phyloP scores from a whole-genome alignment of 2,797 vertebrate species.

The Sebastes cheni region DNA sequence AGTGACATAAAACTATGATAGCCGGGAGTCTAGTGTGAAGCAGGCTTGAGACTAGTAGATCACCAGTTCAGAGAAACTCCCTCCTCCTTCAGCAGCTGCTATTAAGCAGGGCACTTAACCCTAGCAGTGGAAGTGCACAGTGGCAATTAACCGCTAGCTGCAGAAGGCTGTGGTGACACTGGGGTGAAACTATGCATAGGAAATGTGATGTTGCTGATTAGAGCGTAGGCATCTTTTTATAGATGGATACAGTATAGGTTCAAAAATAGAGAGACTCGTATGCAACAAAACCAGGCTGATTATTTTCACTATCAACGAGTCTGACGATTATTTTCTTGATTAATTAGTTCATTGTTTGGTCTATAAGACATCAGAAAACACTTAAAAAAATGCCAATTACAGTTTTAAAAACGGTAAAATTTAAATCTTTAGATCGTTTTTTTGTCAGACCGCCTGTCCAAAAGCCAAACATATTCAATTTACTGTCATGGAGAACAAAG shows the following conservation, averaged over 20 bases:
- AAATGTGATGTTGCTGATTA: background rate
- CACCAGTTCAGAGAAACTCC: conserved; percentile 1
- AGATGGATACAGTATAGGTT: background rate
- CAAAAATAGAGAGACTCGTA: background rate
- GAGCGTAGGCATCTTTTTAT: background rate
- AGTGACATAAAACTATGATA: background rate
- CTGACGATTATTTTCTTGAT: background rate
- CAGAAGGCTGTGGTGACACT: background rate
- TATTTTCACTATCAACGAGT: background rate
- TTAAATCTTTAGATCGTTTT: background rate
- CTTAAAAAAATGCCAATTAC: background rate
- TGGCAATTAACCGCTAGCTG: background rate
- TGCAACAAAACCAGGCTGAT: background rate
- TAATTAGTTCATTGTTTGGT: background rate
- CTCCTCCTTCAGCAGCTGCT: background rate
- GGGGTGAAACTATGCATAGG: background rate
- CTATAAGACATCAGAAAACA: background rate
- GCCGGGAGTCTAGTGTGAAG: background rate
- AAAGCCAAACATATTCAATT: background rate
- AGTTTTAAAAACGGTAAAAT: background rate
- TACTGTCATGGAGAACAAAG: too few species aligned
- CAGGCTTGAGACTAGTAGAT: background rate
- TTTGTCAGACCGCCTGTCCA: background rate
- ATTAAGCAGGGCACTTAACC: background rate
- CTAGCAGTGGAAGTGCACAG: background rate